Evolutionary conservation across 2,888 invertebrate genomes (phyloP), one percentile per base, ranked within the genome.

Genomic region (Pteria penguin): DNA sequence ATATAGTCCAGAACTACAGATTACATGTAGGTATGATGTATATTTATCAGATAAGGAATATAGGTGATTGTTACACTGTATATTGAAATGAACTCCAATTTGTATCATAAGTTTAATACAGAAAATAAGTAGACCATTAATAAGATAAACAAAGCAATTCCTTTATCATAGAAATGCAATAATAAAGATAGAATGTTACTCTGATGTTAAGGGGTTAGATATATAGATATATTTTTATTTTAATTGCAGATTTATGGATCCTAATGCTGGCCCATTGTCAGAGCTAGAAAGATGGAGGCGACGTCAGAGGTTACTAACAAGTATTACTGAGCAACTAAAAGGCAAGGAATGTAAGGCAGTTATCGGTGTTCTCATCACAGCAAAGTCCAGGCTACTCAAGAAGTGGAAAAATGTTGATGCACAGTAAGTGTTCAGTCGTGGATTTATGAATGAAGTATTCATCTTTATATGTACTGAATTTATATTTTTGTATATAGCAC

Each of bases 301-400:
- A 60, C 85, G 91, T n/a, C 90, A 91, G 79, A 80, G 91, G 22
- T 82, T 92, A 58, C 82, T 92, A 70, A 89, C 87, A n/a, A 90
- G 86, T 74, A 87, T 92, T 72, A 91, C 91, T 58, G 92, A 92
- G 78, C 92, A 92, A 75, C 81, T 92, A 54, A 92, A 92, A 79
- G 86, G 90, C 14, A 92, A 92, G 77, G 91, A 92, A 72, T 92
- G 91, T 77, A 92, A 92, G 79, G 88, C 90, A 26, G 91, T 92
- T 11, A 90, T 92, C 60, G 90, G 91, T 61, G 89, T 90, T 22
- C 87, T 92, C 31, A 92, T 92, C 63, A 90, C 91, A 22, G 91
- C 91, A 29, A 92, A 92, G 72, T 92, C 92, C 5, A 84, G 89
- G 67, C 82, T 91, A 18, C 86, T 92, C 65, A 92, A 91, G 81